Evolutionary conservation across 2,888 invertebrate genomes (phyloP), one percentile per base, ranked within the genome.

Genomic region (Phasia obesa): DNA sequence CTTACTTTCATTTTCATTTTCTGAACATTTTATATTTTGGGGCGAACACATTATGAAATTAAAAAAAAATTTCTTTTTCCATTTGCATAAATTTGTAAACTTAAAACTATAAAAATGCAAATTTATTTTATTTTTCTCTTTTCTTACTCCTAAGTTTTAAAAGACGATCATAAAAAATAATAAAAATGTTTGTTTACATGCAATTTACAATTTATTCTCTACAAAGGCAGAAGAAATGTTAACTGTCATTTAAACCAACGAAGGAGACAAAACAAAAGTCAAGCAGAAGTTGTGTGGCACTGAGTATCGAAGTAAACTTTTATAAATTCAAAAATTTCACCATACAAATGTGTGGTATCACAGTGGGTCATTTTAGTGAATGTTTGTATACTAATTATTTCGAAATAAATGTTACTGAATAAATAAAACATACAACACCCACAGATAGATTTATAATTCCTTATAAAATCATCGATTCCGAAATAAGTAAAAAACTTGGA

Each of bases 241-340:
- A 74, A 74, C 69, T 70, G 74, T 74, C 78, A 83, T 75, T 83
- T 78, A 65, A 67, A 47, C 49, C 44, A 64, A 71, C 44, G 75
- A 74, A 74, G 47, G 60, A 53, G 31, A 51, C n/a, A 44, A 3
- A 23, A 71, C 62, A 62, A 7, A 73, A 47, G 25, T 44, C 6
- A 59, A 64, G 23, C 55, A 74, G 35, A 53, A n/a, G 35, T 55
- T 55, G 15, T 65, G 59, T 59, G 31, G 44, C 53, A 55, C 6
- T 47, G 55, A 78, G 59, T 59, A 35, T 67, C 53, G 31, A 2
- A 60, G 59, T 67, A 65, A 65, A 71, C 44, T 69, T 74, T 69
- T 70, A 64, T 62, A 21, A 65, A 59, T 42, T 25, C 35, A 75
- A 57, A 76, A 80, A 80, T 84, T 80, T 84, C 80, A 62, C 71